Conservation (phyloP, 2,888 invertebrate genomes). For the Ditylenchus weischeri region DNA sequence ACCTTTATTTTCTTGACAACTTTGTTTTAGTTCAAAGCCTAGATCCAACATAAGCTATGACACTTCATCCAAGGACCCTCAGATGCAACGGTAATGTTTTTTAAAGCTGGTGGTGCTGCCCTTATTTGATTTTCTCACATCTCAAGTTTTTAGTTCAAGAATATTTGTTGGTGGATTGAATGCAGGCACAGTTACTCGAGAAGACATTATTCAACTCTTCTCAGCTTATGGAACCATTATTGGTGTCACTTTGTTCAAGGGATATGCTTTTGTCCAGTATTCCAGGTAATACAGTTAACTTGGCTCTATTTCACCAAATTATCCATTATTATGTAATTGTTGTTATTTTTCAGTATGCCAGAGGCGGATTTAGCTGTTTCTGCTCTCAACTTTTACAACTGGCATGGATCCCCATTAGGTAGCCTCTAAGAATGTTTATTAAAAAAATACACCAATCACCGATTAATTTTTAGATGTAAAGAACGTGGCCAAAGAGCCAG, state of each 20-base stretch:
- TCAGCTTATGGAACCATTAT: constrained; percentile 28
- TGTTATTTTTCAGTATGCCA: constrained; percentile 17
- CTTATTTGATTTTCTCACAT: no score
- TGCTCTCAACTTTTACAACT: constrained; percentile 31
- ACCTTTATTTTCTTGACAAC: no score
- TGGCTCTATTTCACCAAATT: background rate
- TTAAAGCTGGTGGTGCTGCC: background rate
- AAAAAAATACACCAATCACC: background rate
- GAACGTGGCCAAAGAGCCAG: constrained; percentile 15
- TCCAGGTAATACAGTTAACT: background rate
- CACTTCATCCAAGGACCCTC: constrained; percentile 26
- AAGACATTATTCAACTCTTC: constrained; percentile 30
- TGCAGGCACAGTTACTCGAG: constrained; percentile 22
- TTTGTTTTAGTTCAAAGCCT: constrained; percentile 2
- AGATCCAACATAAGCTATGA: constrained; percentile 26
- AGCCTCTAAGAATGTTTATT: background rate
- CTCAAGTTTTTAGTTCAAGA: constrained; percentile 21
- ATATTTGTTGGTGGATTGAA: constrained; percentile 31
- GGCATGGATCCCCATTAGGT: constrained; percentile 28
- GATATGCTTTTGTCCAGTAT: constrained; percentile 32
- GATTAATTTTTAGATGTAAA: constrained; percentile 10
- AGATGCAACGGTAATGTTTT: constrained; percentile 22
- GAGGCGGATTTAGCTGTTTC: constrained; percentile 33
- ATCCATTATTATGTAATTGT: background rate
- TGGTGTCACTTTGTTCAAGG: constrained; percentile 34